phyloP scores from a whole-genome alignment of 2,113 vertebrate species.

The Trogon melanurus region DNA sequence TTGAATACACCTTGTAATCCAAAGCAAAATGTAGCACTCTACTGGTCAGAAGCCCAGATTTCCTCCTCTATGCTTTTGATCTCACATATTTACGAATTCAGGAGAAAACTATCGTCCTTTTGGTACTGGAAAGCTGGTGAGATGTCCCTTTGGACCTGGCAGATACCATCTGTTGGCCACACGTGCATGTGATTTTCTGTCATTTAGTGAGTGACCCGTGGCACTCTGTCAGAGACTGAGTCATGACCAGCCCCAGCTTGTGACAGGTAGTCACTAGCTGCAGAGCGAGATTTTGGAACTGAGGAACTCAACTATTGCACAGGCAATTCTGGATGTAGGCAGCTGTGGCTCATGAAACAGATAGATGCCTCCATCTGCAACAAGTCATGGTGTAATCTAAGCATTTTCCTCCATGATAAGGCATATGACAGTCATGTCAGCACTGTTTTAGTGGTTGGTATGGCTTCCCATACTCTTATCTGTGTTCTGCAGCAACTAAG shows the following conservation, averaged over 20 bases:
- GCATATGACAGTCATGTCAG: neutral
- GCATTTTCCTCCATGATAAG: neutral
- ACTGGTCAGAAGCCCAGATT: neutral
- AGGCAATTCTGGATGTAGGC: neutral
- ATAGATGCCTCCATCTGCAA: neutral
- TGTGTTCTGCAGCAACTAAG: neutral
- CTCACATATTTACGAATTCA: neutral
- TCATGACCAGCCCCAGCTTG: neutral
- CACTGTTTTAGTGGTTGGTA: neutral
- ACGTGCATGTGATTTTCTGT: accelerated
- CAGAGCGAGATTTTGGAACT: neutral
- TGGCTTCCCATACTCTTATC: neutral
- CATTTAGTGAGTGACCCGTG: neutral
- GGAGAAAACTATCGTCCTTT: neutral
- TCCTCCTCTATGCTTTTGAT: neutral
- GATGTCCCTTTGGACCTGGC: neutral
- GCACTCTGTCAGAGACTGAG: neutral
- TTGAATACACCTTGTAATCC: neutral
- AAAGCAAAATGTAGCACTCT: neutral
- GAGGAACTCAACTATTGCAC: neutral
- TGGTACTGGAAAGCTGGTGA: neutral
- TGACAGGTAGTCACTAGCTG: neutral
- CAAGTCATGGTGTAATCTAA: neutral
- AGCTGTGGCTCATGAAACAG: neutral
- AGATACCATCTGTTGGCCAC: neutral